Evolutionary conservation across 2,888 invertebrate genomes (phyloP), one percentile per base, ranked within the genome.

Genomic region (Amiota communis): DNA sequence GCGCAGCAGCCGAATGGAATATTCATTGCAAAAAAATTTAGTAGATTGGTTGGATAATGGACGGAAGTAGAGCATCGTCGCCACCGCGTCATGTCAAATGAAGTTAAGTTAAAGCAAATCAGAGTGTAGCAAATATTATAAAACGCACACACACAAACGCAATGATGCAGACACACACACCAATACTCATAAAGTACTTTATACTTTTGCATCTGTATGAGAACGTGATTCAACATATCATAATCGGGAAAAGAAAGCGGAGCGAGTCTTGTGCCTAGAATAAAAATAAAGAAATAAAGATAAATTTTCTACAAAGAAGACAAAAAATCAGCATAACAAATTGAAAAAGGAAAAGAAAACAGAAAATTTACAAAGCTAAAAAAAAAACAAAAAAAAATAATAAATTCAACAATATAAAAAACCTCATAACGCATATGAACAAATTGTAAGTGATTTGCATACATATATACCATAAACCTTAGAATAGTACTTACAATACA

Each of bases 291-390:
- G 36, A 36, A 36, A 36, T 36, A 6, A 36, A 36, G 8, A 36
- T 36, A 36, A 36, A 36, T 36, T 70, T 76, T 77, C 72, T 73
- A 73, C 74, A 72, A 73, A 64, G 68, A 53, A 51, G 53, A 48
- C 9, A 13, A 63, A 61, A 13, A 64, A 23, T 20, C 9, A 53
- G 69, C n/a, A 73, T 72, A 23, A 56, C 48, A 74, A 71, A 65
- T 72, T 61, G 72, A 72, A 76, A 77, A 70, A 73, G 78, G 76
- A 78, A 76, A 78, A 79, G 76, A 79, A 78, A 75, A 77, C 75
- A 79, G 76, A 79, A 76, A 75, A 53, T 53, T n/a, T n/a, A 6
- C 12, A 4, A 53, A 51, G 4, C 51, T 6, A 23, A 71, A 11
- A 46, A 23, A 56, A 15, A 71, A 11, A 46, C 13, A 56, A 15